These are phyloP conservation scores for Sebastes umbrosus DNA, from an alignment of 2,797 vertebrate genomes.

Conservation along the genomic window DNA sequence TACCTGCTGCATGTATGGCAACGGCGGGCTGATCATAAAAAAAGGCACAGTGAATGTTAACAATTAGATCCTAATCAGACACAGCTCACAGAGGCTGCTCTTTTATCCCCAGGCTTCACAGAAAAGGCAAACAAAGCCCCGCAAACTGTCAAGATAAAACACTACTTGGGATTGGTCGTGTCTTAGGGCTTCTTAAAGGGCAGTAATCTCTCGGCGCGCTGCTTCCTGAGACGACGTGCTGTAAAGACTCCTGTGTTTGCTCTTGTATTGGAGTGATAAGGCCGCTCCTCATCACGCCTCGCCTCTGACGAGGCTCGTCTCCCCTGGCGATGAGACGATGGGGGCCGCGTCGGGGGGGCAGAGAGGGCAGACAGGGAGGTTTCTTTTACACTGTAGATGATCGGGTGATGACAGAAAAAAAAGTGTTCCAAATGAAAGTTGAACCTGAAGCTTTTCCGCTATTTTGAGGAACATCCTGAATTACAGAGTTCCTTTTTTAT, in stretches of 20 bases:
- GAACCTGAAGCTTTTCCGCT: slow-evolving; percentile 2
- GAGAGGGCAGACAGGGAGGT: slow-evolving; percentile 17
- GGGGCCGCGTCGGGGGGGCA: slow-evolving; percentile 10
- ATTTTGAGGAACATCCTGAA: slow-evolving; percentile 26
- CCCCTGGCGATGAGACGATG: slow-evolving; percentile 44
- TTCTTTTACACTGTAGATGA: slow-evolving; percentile 6
- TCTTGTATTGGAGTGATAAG: slow-evolving; percentile 76
- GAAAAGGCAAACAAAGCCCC: slow-evolving; percentile 90
- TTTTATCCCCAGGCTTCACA: slow-evolving; percentile 94
- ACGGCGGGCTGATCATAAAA: slow-evolving; percentile 75
- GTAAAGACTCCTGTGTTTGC: slow-evolving; percentile 79
- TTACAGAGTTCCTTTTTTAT: not conserved
- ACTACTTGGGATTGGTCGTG: slow-evolving; percentile 77
- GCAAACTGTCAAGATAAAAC: slow-evolving; percentile 84
- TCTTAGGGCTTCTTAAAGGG: slow-evolving; percentile 77
- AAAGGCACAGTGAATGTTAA: slow-evolving; percentile 85
- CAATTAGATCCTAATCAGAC: slow-evolving; percentile 94
- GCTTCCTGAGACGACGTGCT: slow-evolving; percentile 58
- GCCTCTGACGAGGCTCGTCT: slow-evolving; percentile 56
- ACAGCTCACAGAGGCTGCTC: slow-evolving; percentile 86
- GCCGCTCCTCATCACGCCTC: slow-evolving; percentile 52
- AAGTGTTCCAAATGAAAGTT: not conserved
- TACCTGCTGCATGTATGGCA: slow-evolving; percentile 72
- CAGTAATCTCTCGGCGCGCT: slow-evolving; percentile 63
- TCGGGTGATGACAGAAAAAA: slow-evolving; percentile 18